Conservation (phyloP, 2,888 invertebrate genomes). For the Drosophila neutralis region DNA sequence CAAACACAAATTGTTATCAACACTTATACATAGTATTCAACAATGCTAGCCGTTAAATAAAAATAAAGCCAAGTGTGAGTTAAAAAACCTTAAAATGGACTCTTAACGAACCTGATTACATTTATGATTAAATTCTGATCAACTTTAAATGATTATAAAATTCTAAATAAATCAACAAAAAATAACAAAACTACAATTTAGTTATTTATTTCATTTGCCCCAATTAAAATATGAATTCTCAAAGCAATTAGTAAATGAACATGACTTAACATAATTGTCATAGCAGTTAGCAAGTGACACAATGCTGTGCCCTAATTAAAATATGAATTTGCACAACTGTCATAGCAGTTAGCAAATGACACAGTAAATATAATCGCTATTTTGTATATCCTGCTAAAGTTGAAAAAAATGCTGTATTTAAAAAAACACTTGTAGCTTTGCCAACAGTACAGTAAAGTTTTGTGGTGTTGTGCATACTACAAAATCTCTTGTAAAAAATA, state of each 20-base stretch:
- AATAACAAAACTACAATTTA: background rate
- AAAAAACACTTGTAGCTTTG: background rate
- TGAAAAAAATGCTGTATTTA: background rate
- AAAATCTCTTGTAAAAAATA: slow-evolving; percentile 10
- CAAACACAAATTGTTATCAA: background rate
- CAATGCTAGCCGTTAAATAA: background rate
- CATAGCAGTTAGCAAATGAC: background rate
- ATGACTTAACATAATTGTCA: background rate
- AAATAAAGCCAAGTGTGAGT: background rate
- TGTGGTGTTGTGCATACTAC: slow-evolving; percentile 1
- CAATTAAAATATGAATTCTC: background rate
- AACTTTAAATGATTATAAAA: background rate
- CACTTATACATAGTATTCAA: background rate
- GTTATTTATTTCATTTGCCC: background rate
- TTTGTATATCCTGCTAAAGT: background rate
- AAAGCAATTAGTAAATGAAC: background rate
- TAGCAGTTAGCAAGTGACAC: background rate
- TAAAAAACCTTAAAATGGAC: background rate
- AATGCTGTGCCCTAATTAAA: background rate
- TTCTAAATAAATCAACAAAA: background rate
- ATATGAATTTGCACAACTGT: background rate
- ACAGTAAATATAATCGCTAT: background rate
- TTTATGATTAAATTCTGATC: background rate
- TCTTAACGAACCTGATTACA: background rate
- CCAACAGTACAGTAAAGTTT: background rate